Evolutionary conservation across 2,888 invertebrate species (phyloP), one percentile per base, ranked within the genome.

Genomic region (Eupithecia insigniata): DNA sequence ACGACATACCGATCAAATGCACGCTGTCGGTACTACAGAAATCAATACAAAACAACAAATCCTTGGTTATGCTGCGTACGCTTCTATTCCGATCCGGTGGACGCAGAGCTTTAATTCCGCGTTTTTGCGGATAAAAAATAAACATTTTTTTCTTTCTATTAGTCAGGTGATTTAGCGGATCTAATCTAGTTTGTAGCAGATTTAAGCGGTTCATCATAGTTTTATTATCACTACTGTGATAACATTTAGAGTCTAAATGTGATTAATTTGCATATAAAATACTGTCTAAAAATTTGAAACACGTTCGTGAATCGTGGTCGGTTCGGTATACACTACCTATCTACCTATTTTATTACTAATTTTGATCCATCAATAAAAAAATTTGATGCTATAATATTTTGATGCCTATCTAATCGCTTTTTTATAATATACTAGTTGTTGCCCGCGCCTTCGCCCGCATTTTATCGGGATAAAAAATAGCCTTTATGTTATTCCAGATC

Each of bases 331-430:
- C n/a, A n/a, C 55, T 55, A 26, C 22, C 22, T 10, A 22, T 10
- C 22, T 43, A 43, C 6, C 43, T n/a, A 18, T 10, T 22, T 55
- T 26, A 55, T 26, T 26, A 26, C 2, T 22, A 51, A 22, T 7
- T 46, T 46, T n/a, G n/a, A 46, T 51, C 46, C n/a, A 26, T 55
- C 55, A 26, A 22, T 55, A 51, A 55, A 55, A 26, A 51, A 55
- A 3, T 2, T 22, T 5, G 14, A 26, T 12, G 55, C 26, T 22
- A 36, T n/a, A n/a, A n/a, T n/a, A n/a, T 22, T 51, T 22, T 10
- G 22, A 22, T 51, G 26, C 26, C 26, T 55, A 55, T 55, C 55
- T 26, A 26, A n/a, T n/a, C n/a, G n/a, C n/a, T n/a, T n/a, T n/a
- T n/a, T n/a, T n/a, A n/a, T n/a, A n/a, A n/a, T n/a, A n/a, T n/a